These are phyloP conservation scores for Hydropsyche tenuis DNA, from an alignment of 1,140 invertebrate genomes.

Conservation along the genomic window DNA sequence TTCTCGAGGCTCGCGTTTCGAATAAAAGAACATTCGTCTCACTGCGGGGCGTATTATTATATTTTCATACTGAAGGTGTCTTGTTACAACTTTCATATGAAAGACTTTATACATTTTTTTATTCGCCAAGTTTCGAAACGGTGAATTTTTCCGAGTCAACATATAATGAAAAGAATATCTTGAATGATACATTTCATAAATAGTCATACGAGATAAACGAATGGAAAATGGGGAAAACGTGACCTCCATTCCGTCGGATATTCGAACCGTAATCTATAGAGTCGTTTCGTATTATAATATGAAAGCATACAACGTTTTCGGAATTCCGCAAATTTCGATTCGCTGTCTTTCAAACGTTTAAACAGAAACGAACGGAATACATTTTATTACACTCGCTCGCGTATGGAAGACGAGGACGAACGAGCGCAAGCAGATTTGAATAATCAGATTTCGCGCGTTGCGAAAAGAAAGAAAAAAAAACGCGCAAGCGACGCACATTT, in stretches of 20 bases:
- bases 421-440: not conserved
- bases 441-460: constrained; percentile 4
- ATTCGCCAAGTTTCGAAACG: no score
- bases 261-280: no score
- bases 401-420: not conserved
- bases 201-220: no score
- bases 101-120: not conserved
- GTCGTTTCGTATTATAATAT: no score
- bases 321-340: no score
- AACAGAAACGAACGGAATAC: not conserved
- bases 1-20: constrained; percentile 1
- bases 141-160: no score
- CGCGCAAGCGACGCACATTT: not conserved
- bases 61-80: not conserved
- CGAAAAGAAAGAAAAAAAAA: constrained; percentile 10
- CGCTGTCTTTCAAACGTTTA: no score
- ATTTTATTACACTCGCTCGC: not conserved
- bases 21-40: constrained; percentile 31
- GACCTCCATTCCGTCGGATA: no score
- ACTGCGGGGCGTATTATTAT: not conserved
- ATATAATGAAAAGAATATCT: no score
- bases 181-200: no score
- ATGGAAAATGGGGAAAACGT: no score
- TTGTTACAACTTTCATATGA: not conserved
- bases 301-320: no score